Evolutionary conservation across 23 tunicate genomes (phyloP).

Genomic region (Ciona savignyi): DNA sequence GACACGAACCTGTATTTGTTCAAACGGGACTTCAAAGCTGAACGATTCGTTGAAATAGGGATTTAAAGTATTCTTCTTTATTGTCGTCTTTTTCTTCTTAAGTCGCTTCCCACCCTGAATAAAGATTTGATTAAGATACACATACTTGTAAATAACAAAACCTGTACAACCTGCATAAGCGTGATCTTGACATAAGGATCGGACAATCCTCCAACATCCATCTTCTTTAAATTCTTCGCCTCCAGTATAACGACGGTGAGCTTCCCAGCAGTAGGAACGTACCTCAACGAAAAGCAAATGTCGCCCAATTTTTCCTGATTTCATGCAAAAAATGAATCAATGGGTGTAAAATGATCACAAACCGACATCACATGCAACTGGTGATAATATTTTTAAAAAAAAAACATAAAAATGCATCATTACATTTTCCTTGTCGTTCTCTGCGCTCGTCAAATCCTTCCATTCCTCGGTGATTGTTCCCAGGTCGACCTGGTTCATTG

Average conservation of each 20-base stretch:
- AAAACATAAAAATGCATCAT: conserved; percentile 7
- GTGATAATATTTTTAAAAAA: too few species aligned
- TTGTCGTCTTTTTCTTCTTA: conserved; percentile 98
- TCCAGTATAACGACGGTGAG: conserved; percentile 92
- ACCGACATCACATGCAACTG: too few species aligned
- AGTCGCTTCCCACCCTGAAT: conserved; percentile 82
- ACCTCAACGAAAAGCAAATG: conserved; percentile 94
- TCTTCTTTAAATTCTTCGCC: conserved; percentile 95
- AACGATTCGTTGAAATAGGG: conserved; percentile 99
- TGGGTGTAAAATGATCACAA: too few species aligned
- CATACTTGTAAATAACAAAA: too few species aligned
- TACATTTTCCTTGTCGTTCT: conserved; percentile 89
- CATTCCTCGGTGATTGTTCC: conserved; percentile 88
- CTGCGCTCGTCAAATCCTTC: conserved; percentile 75
- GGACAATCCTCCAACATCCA: conserved; percentile 99
- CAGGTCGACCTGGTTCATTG: conserved; percentile 89
- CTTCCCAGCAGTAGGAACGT: conserved; percentile 97
- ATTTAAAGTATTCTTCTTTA: conserved; percentile 94
- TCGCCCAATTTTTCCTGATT: conserved; percentile 91
- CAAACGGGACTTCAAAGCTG: conserved; percentile 97
- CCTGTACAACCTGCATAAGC: conserved; percentile 64
- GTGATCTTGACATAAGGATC: conserved; percentile 99
- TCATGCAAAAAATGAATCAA: not conserved
- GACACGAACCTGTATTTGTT: conserved; percentile 99
- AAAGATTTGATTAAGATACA: too few species aligned